These are phyloP conservation scores for Psilopogon haemacephalus DNA, from an alignment of 2,113 vertebrate species.

Conservation along the genomic window DNA sequence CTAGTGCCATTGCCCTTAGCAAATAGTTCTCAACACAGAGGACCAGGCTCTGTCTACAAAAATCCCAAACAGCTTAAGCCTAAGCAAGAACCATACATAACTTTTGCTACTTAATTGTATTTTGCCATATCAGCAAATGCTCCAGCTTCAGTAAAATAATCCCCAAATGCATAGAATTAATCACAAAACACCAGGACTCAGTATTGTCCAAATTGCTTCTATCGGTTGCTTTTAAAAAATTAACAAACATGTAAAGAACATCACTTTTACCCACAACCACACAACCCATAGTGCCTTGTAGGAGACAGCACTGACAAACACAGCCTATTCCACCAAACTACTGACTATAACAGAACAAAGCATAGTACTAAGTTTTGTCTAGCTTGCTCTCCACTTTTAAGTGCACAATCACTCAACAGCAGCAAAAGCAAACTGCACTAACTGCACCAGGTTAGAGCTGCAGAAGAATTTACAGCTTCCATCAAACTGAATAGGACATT, in stretches of 20 bases:
- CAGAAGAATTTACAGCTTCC: not conserved
- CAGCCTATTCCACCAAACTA: not conserved
- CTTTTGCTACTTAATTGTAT: not conserved
- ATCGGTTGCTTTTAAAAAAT: not conserved
- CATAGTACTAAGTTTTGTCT: rapidly evolving
- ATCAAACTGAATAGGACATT: not conserved
- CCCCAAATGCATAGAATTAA: not conserved
- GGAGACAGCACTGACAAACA: not conserved
- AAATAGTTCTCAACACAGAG: not conserved
- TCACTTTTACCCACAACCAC: not conserved
- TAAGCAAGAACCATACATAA: not conserved
- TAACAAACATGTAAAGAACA: not conserved
- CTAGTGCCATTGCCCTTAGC: not conserved
- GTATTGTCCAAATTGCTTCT: not conserved
- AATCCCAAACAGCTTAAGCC: not conserved
- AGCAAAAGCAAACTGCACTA: not conserved
- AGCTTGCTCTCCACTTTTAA: not conserved
- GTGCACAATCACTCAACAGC: not conserved
- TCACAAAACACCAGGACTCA: not conserved
- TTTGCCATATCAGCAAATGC: not conserved
- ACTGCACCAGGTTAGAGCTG: not conserved
- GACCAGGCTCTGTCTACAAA: not conserved
- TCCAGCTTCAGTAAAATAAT: not conserved
- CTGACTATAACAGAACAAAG: not conserved
- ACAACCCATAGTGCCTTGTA: rapidly evolving